These are phyloP conservation scores for Cerastoderma edule DNA, from an alignment of 2,888 invertebrate genomes.

Conservation along the genomic window DNA sequence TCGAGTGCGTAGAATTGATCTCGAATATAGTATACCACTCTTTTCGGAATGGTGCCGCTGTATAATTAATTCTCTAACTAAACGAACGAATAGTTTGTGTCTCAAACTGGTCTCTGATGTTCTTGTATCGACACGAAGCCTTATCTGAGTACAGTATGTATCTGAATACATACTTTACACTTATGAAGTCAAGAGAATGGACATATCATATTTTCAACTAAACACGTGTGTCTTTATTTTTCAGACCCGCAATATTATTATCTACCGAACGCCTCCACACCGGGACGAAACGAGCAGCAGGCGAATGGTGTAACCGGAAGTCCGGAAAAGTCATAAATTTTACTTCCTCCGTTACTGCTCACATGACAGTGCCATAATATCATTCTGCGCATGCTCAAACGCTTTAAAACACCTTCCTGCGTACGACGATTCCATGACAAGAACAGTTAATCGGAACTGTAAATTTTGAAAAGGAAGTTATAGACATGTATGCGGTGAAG, in stretches of 20 bases:
- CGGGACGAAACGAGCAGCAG: slow-evolving; percentile 38
- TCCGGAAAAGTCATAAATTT: slow-evolving; percentile 56
- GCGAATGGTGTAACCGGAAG: slow-evolving; percentile 43
- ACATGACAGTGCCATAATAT: slow-evolving; percentile 40
- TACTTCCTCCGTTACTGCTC: slow-evolving; percentile 46
- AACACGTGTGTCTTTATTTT: slow-evolving; percentile 24
- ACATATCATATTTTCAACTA: too few relatives aligned
- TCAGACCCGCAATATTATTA: slow-evolving; percentile 59
- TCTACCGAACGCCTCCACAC: slow-evolving; percentile 37
- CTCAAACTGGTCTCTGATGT: too few relatives aligned
- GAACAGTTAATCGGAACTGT: slow-evolving; percentile 3
- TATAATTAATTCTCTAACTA: too few relatives aligned
- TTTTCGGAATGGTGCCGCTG: too few relatives aligned
- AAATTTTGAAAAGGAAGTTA: not conserved
- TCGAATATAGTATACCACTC: too few relatives aligned
- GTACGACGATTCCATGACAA: not conserved
- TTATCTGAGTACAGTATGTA: too few relatives aligned
- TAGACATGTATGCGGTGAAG: not conserved
- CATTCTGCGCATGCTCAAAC: slow-evolving; percentile 19
- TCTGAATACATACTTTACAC: too few relatives aligned
- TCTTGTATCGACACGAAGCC: too few relatives aligned
- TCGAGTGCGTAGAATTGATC: too few relatives aligned
- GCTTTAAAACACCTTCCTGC: slow-evolving; percentile 20
- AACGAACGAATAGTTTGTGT: too few relatives aligned
- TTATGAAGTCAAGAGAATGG: too few relatives aligned